A percentile compares a stretch with the other conserved stretches of the same genome.
These are phyloP conservation scores for Sporophila hypoxantha DNA, from an alignment of 2,113 vertebrate species.

Conservation along the genomic window DNA sequence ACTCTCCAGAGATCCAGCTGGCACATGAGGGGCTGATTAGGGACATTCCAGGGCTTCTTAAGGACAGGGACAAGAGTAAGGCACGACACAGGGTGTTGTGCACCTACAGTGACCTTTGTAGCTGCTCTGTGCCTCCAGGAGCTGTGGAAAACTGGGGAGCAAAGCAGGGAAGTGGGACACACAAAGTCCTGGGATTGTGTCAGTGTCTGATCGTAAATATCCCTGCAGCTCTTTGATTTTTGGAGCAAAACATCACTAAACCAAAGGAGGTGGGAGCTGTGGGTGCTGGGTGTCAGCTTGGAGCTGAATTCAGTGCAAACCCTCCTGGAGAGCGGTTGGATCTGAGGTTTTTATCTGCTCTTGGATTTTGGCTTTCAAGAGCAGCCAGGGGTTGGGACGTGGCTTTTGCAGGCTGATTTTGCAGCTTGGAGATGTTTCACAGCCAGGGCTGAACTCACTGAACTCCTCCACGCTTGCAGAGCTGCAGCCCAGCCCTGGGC, in stretches of 20 bases:
- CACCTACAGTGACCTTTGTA: neutral
- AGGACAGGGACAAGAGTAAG: neutral
- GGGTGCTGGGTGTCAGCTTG: neutral
- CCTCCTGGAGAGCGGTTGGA: neutral
- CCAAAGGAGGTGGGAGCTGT: neutral
- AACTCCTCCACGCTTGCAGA: neutral
- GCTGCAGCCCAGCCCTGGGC: neutral
- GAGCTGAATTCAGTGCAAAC: neutral
- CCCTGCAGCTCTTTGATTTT: neutral
- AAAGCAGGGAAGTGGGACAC: rapidly evolving
- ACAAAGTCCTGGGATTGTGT: neutral
- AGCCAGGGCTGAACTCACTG: conserved; percentile 27
- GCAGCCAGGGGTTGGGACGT: neutral
- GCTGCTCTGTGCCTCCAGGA: neutral
- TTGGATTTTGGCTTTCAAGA: neutral
- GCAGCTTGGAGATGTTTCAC: neutral
- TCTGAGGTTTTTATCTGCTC: neutral
- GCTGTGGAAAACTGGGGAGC: neutral
- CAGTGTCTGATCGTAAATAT: neutral
- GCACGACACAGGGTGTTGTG: rapidly evolving
- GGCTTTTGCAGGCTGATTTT: neutral
- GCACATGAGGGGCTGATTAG: neutral
- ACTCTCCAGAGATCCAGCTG: neutral
- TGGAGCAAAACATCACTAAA: neutral
- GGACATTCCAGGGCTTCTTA: neutral